These are phyloP conservation scores for Cremastinae sp. DNA, from an alignment of 2,888 invertebrate species.

Conservation along the genomic window DNA sequence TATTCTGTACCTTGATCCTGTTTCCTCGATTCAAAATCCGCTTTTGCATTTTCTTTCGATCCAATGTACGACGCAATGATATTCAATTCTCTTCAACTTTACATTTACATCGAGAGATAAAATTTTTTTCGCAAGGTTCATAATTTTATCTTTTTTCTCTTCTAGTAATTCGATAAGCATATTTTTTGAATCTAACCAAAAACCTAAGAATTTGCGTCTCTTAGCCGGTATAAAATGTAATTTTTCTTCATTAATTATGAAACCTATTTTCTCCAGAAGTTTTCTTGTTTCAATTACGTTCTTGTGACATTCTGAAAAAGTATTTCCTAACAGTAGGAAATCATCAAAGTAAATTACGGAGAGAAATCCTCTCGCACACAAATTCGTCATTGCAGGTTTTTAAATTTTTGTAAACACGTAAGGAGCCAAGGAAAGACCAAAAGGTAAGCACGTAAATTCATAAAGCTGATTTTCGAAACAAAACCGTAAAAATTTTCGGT, in stretches of 20 bases:
- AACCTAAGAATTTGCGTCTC: slow-evolving; percentile 19
- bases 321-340: slow-evolving; percentile 36
- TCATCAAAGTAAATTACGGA: slow-evolving; percentile 53
- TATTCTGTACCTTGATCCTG: slow-evolving; percentile 43
- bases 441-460: slow-evolving; percentile 43
- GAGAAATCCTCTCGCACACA: slow-evolving; percentile 31
- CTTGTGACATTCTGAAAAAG: slow-evolving; percentile 9
- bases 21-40: slow-evolving; percentile 44
- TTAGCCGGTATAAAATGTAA: slow-evolving; percentile 9
- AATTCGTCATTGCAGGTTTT: slow-evolving; percentile 27
- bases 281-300: slow-evolving; percentile 16
- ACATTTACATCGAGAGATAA: neutral
- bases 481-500: slow-evolving; percentile 41
- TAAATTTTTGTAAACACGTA: slow-evolving; percentile 50
- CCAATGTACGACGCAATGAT: slow-evolving; percentile 43
- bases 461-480: slow-evolving; percentile 5
- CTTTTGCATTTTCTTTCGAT: slow-evolving; percentile 29
- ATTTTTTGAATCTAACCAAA: slow-evolving; percentile 22
- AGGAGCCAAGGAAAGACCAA: slow-evolving; percentile 35
- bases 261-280: slow-evolving; percentile 35
- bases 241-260: slow-evolving; percentile 48
- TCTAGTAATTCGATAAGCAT: slow-evolving; percentile 39
- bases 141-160: slow-evolving; percentile 14
- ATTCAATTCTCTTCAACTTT: slow-evolving; percentile 37
- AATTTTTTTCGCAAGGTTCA: too few species aligned